Conservation (phyloP, 2,113 vertebrate species). For the Chlorodrepanis virens region DNA sequence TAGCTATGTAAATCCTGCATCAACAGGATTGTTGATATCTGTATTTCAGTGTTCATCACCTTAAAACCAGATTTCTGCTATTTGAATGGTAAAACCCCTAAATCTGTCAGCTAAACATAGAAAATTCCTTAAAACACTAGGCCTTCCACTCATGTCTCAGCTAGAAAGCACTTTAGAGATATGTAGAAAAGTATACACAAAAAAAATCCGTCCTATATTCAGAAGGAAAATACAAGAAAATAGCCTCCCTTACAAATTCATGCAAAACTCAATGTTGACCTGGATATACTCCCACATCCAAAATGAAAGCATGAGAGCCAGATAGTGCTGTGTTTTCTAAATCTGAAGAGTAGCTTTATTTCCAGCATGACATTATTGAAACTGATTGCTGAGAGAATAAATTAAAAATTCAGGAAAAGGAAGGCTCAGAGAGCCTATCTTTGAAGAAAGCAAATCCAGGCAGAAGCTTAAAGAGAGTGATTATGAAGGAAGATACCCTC, state of each 20-base stretch:
- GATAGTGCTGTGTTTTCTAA: background rate
- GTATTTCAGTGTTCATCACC: background rate
- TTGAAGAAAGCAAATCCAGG: background rate
- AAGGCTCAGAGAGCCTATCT: background rate
- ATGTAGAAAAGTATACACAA: background rate
- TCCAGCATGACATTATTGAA: background rate
- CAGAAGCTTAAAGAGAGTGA: background rate
- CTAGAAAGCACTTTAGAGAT: background rate
- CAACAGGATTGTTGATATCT: background rate
- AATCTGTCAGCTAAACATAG: background rate
- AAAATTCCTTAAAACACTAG: background rate
- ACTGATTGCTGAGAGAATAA: background rate
- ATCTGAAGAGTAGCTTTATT: background rate
- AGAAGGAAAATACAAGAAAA: background rate
- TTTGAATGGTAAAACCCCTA: background rate
- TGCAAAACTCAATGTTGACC: rapidly evolving
- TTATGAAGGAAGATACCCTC: background rate
- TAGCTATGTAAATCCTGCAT: background rate
- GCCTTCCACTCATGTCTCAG: background rate
- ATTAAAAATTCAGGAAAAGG: background rate
- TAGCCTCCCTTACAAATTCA: background rate
- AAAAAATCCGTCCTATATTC: background rate
- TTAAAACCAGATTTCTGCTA: background rate
- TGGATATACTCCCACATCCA: background rate
- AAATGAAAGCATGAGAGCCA: background rate